Evolutionary conservation across 2,888 invertebrate species (phyloP).

Genomic region (Ophion slaviceki): DNA sequence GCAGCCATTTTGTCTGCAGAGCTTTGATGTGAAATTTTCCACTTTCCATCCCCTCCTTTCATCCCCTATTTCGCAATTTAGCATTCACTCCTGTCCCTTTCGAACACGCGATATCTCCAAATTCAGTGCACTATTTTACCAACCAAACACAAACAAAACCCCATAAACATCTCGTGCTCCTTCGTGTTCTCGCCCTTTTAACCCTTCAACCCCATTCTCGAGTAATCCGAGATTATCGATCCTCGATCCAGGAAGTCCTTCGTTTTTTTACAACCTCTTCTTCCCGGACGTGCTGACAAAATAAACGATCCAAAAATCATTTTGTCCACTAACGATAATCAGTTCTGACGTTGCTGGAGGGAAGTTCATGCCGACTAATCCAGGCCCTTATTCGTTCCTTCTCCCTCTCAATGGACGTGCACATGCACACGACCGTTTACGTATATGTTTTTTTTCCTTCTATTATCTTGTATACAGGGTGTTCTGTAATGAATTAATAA

Average conservation of each 20-base stretch:
- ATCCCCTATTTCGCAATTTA: not conserved
- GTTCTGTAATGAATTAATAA: no score
- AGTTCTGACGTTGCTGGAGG: slow-evolving; percentile 29
- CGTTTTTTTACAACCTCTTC: not conserved
- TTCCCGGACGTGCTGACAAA: slow-evolving; percentile 2
- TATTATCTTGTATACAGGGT: no score
- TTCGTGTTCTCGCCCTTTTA: not conserved
- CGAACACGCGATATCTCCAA: not conserved
- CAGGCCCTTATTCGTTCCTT: not conserved
- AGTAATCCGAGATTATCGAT: slow-evolving; percentile 22
- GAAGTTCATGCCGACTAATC: not conserved
- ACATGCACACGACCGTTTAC: no score
- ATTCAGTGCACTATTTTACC: not conserved
- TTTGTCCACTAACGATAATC: slow-evolving; percentile 23
- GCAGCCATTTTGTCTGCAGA: not conserved
- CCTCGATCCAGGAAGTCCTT: slow-evolving; percentile 30
- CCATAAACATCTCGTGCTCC: not conserved
- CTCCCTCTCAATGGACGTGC: no score
- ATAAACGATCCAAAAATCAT: slow-evolving; percentile 21
- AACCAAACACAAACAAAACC: not conserved
- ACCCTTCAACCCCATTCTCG: not conserved
- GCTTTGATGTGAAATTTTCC: not conserved
- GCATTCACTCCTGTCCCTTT: not conserved
- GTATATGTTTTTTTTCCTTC: no score
- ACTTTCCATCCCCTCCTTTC: not conserved